A percentile compares a stretch with the other conserved stretches of the same genome.
These are phyloP conservation scores for Harmothoe impar DNA, from an alignment of 2,888 invertebrate species.

Conservation along the genomic window DNA sequence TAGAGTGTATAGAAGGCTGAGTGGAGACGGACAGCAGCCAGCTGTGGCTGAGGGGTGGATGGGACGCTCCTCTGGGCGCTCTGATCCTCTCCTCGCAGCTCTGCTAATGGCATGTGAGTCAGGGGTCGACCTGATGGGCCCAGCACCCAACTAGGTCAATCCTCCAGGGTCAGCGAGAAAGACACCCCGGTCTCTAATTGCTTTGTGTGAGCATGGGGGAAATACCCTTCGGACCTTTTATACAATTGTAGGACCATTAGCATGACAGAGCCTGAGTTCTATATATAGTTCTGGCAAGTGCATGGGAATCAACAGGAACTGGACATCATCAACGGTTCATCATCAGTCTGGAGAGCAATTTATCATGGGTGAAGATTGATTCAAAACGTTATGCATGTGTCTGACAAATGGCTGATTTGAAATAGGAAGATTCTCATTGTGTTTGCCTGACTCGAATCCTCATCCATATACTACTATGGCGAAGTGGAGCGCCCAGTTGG, in stretches of 20 bases:
- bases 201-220: too few species aligned
- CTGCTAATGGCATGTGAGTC: constrained; percentile 25
- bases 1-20: background rate
- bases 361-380: too few species aligned
- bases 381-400: too few species aligned
- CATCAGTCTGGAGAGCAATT: too few species aligned
- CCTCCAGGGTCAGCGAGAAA: background rate
- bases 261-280: too few species aligned
- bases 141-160: constrained; percentile 4
- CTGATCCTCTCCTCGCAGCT: background rate
- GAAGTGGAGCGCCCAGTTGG: background rate
- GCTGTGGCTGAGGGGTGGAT: background rate
- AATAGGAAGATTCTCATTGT: background rate
- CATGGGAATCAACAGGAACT: too few species aligned
- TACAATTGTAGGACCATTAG: too few species aligned
- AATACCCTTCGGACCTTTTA: too few species aligned
- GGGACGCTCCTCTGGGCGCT: background rate
- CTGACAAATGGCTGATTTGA: too few species aligned
- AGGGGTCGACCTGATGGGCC: constrained; percentile 23
- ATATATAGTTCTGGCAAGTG: too few species aligned
- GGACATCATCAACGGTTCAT: too few species aligned
- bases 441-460: background rate
- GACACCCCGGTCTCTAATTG: background rate
- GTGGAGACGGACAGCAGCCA: background rate
- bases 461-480: background rate